Conservation (phyloP, 2,113 vertebrate species). For the Brachyistius frenatus region DNA sequence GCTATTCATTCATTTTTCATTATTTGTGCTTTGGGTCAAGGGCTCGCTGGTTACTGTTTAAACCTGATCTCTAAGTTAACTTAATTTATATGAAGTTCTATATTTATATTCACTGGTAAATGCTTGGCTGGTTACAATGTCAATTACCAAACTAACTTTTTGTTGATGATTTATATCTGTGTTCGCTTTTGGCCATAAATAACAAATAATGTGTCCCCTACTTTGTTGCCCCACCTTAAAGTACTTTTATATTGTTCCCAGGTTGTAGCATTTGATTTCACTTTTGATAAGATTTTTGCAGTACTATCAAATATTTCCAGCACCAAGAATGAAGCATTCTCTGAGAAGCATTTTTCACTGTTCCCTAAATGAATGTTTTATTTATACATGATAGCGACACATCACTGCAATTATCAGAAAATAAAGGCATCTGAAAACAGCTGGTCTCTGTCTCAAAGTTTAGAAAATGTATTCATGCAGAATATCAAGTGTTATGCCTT, state of each 20-base stretch:
- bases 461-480: neutral
- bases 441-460: conserved; percentile 6
- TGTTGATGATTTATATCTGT: conserved; percentile 66
- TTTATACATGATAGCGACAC: conserved; percentile 46
- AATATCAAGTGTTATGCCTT: neutral
- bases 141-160: conserved; percentile 71
- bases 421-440: conserved; percentile 66
- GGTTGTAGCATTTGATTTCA: conserved; percentile 29
- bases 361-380: conserved; percentile 49
- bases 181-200: conserved; percentile 67
- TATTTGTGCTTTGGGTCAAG: conserved; percentile 57
- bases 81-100: conserved; percentile 68
- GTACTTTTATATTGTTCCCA: conserved; percentile 53
- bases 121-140: conserved; percentile 83
- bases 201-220: conserved; percentile 33
- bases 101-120: conserved; percentile 80
- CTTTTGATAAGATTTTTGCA: conserved; percentile 26
- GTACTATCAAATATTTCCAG: conserved; percentile 25
- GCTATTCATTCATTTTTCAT: conserved; percentile 23
- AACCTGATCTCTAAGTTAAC: conserved; percentile 47
- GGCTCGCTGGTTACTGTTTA: conserved; percentile 43
- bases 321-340: neutral
- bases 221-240: conserved; percentile 42
- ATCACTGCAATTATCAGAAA: conserved; percentile 55
- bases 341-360: neutral